Base-by-base conservation (phyloP, 2,797 vertebrate species). In the Iguana delicatissima region DNA sequence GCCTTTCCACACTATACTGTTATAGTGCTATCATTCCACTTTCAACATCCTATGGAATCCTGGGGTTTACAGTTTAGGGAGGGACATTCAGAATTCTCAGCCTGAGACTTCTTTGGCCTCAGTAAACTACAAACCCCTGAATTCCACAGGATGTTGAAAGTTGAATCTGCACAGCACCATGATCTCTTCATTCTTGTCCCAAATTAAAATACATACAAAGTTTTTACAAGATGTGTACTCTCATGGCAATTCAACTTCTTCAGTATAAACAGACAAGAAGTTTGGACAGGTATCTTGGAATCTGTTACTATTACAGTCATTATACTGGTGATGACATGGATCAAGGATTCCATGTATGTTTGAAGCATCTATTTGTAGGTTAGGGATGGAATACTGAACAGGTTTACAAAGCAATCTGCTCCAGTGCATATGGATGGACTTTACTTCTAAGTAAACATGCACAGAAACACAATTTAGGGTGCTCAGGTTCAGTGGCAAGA, bases 131-230 rank as follows among this genome's bases (percentile, higher is more conserved):
- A 42, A 42, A 42, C 42, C 42, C 42, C 42, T 42, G 42, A 42
- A 42, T 42, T 42, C 42, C 42, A 42, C 42, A 42, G 42, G 42
- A 42, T 42, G 42, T 42, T 42, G 42, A 42, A 42, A 42, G 42
- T 42, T 42, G 42, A 42, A 77, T 29, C 32, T 77, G 74, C 77
- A 46, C 59, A 18, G 32, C 57, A 62, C 81, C 72, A 81, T 77
- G 73, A 77, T 73, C 42, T 84, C 73, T 67, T 84, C 29, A 29
- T 64, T 84, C 32, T 79, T 85, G 73, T 42, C 59, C n/a, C 50
- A 52, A 85, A 80, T 80, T 46, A 26, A 89, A 89, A 85, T 57
- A 55, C 32, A 42, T 55, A 52, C 74, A 85, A 89, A 85, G 32
- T 32, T 35, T 89, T 79, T 67, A 67, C 59, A 85, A 55, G 46